Conservation (phyloP, 2,888 invertebrate genomes). For the Xestia xanthographa region DNA sequence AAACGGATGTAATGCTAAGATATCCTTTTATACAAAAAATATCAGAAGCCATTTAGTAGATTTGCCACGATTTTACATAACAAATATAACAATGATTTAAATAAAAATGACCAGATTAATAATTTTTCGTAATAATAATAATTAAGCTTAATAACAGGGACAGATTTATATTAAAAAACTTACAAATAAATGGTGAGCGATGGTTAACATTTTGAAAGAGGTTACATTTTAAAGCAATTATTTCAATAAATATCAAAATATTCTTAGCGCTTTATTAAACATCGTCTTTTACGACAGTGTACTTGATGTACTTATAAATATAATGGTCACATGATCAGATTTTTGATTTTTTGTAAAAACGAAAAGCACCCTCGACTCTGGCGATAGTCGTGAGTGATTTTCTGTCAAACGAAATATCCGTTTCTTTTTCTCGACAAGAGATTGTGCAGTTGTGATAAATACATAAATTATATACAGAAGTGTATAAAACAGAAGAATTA, state of each 20-base stretch:
- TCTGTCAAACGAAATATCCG: slow-evolving; percentile 66
- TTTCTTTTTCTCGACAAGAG: slow-evolving; percentile 73
- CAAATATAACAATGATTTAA: slow-evolving; percentile 90
- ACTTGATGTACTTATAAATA: slow-evolving; percentile 86
- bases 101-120: slow-evolving; percentile 91
- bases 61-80: slow-evolving; percentile 87
- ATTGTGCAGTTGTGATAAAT: slow-evolving; percentile 85
- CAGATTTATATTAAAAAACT: slow-evolving; percentile 88
- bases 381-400: slow-evolving; percentile 78
- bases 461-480: slow-evolving; percentile 84
- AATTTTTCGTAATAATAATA: slow-evolving; percentile 88
- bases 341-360: slow-evolving; percentile 67
- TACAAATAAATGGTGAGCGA: slow-evolving; percentile 89
- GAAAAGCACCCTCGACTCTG: slow-evolving; percentile 77
- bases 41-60: slow-evolving; percentile 87
- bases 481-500: slow-evolving; percentile 74
- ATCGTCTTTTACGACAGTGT: slow-evolving; percentile 89
- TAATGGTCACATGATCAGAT: slow-evolving; percentile 80
- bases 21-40: slow-evolving; percentile 87
- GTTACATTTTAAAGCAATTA: slow-evolving; percentile 89
- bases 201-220: slow-evolving; percentile 89
- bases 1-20: slow-evolving; percentile 87
- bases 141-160: slow-evolving; percentile 86
- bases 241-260: slow-evolving; percentile 86
- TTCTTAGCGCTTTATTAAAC: slow-evolving; percentile 85